Conservation (phyloP, 53 echinoderm and acorn worm genomes). For the Holothuria scabra region DNA sequence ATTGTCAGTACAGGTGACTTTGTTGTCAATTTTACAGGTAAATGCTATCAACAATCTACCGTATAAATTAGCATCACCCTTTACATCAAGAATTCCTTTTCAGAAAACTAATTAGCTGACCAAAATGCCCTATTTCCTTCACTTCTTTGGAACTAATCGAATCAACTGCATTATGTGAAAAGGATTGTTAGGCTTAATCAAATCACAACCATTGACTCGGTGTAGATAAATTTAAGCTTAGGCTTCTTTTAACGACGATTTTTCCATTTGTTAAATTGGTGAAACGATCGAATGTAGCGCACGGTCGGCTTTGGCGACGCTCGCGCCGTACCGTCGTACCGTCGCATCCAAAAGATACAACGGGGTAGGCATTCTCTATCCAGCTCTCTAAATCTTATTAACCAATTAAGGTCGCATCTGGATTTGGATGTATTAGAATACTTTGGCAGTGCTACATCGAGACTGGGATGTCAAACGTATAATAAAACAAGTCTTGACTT, state of each 20-base stretch:
- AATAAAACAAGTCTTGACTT: slow-evolving; percentile 1
- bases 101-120: slow-evolving; percentile 17
- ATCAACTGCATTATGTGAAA: slow-evolving; percentile 24
- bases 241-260: slow-evolving; percentile 26
- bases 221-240: slow-evolving; percentile 43
- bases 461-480: slow-evolving; percentile 10
- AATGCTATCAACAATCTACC: slow-evolving; percentile 23
- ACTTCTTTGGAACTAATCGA: slow-evolving; percentile 30
- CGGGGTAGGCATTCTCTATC: slow-evolving; percentile 2
- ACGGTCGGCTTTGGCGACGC: slow-evolving; percentile 1
- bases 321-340: neutral
- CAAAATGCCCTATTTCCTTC: slow-evolving; percentile 36
- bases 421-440: slow-evolving; percentile 8
- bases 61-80: slow-evolving; percentile 36
- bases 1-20: slow-evolving; percentile 5
- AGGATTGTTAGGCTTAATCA: slow-evolving; percentile 43
- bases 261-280: slow-evolving; percentile 37
- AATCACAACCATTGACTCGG: slow-evolving; percentile 18
- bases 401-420: slow-evolving; percentile 16
- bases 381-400: slow-evolving; percentile 34
- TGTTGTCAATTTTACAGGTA: slow-evolving; percentile 23
- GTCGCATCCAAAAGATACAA: neutral
- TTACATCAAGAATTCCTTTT: slow-evolving; percentile 7
- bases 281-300: slow-evolving; percentile 21
- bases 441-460: slow-evolving; percentile 11